phyloP scores from a whole-genome alignment of 1,140 invertebrate genomes.

The Brachionus manjavacas region DNA sequence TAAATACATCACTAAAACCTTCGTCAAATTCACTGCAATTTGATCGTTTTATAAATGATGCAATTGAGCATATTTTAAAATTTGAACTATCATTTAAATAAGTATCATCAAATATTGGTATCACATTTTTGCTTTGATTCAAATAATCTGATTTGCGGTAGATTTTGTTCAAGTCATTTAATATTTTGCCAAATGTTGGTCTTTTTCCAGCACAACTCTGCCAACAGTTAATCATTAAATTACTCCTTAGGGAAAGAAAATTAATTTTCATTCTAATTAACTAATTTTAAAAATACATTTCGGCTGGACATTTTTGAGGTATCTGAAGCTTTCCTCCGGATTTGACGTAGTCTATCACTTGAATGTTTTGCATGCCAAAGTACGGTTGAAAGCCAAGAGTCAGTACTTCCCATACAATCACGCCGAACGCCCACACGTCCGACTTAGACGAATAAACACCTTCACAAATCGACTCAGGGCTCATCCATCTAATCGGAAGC shows the following conservation, averaged over 20 bases:
- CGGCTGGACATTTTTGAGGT: not conserved
- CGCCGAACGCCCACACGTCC: slow-evolving; percentile 85
- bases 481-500: slow-evolving; percentile 88
- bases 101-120: slow-evolving; percentile 13
- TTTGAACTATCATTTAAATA: slow-evolving; percentile 19
- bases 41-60: not conserved
- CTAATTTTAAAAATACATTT: not conserved
- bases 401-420: slow-evolving; percentile 80
- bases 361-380: not conserved
- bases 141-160: not conserved
- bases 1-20: slow-evolving; percentile 3
- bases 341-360: slow-evolving; percentile 24
- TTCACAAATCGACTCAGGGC: slow-evolving; percentile 82
- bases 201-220: not conserved
- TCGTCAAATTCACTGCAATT: slow-evolving; percentile 31
- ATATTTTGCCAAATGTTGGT: not conserved
- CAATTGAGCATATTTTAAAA: not conserved
- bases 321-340: not conserved
- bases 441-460: slow-evolving; percentile 82
- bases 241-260: not conserved
- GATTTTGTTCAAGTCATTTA: not conserved
- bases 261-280: not conserved
- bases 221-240: slow-evolving; percentile 19
- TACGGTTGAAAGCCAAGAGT: slow-evolving; percentile 37
- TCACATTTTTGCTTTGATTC: not conserved